Base-by-base conservation (phyloP, 2,113 vertebrate species). In the Athene noctua region DNA sequence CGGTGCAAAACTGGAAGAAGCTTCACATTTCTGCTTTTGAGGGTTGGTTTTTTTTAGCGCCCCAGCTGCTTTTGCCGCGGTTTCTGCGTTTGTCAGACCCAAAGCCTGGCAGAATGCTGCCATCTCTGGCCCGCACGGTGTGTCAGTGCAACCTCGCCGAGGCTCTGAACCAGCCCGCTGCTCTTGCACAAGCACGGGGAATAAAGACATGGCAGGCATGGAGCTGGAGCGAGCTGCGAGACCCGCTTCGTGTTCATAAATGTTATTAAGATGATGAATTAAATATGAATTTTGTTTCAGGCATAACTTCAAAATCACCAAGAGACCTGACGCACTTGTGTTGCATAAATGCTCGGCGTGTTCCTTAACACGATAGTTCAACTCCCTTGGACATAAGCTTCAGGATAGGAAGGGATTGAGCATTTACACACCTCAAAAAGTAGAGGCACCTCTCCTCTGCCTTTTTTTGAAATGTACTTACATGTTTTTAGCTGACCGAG, bases 211-310 rank as follows among this genome's bases (percentile, higher is more conserved):
- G 0, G 78, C 14, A 44, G 74, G 47, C 29, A 0, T 2, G 1
- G 78, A 66, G 80, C 40, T 0, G 8, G 30, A n/a, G 68, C 2
- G 13, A 58, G 82, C 86, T 5, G 49, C 57, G 20, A 73, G 85
- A 8, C 40, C 5, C 25, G n/a, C n/a, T 40, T 20, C 0, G 0
- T 2, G 38, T 10, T 79, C 75, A 8, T 25, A 9, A 68, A 62
- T 3, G 26, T 44, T 42, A 71, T 87, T 67, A 79, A 63, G n/a
- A 30, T 1, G n/a, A 79, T 88, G 70, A 95, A 95, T 94, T 90
- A 96, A 95, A 97, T 46, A 95, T 90, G 55, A 79, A 71, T 85
- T 96, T 91, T 79, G 57, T 91, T 87, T 71, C 70, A 74, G 81
- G 65, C 23, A 0, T n/a, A 62, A 52, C 65, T 79, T 67, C 57